Evolutionary conservation across 2,113 vertebrate species (phyloP).

Genomic region (Apus apus): DNA sequence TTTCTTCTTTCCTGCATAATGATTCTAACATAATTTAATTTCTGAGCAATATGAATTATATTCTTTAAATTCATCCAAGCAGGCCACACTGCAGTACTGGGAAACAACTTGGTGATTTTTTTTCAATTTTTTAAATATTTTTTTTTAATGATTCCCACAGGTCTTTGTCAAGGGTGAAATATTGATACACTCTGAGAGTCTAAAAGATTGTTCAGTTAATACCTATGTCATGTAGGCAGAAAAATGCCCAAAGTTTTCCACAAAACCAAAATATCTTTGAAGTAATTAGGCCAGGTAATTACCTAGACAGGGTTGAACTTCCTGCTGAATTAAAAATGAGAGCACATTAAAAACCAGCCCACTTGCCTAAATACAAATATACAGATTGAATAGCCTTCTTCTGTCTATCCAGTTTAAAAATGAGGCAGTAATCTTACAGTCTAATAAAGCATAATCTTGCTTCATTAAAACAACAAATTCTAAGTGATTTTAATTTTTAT

Average conservation of each 20-base stretch:
- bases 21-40: not conserved
- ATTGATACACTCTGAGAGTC: not conserved
- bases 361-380: not conserved
- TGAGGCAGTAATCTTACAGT: not conserved
- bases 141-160: not conserved
- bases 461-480: not conserved
- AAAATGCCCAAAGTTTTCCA: not conserved
- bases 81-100: not conserved
- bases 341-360: not conserved
- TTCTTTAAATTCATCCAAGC: not conserved
- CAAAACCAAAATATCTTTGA: not conserved
- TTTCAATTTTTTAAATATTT: not conserved
- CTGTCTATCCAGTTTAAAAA: not conserved
- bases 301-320: not conserved
- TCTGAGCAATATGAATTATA: not conserved
- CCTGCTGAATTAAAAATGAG: not conserved
- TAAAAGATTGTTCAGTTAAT: not conserved
- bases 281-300: not conserved
- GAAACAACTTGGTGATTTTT: not conserved
- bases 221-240: accelerated
- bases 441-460: not conserved
- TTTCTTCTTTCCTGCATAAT: not conserved
- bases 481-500: not conserved
- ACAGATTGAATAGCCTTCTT: not conserved
- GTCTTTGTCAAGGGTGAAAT: not conserved